Evolutionary conservation across 2,113 vertebrate genomes (phyloP).

Genomic region (Hemiscyllium ocellatum): DNA sequence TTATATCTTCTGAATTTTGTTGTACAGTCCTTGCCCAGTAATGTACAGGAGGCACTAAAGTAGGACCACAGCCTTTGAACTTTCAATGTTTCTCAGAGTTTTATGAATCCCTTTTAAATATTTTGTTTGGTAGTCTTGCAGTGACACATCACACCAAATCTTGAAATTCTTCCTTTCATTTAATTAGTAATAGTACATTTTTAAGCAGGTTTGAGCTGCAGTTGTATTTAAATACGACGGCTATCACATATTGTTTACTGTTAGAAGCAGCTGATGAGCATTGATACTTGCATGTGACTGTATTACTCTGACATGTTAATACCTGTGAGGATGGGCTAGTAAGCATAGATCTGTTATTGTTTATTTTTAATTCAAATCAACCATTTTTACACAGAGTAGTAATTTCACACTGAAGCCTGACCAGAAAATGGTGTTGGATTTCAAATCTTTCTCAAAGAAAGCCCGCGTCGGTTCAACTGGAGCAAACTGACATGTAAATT

Average conservation of each 20-base stretch:
- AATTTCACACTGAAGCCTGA: background rate
- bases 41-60: background rate
- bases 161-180: conserved; percentile 13
- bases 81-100: background rate
- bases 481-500: background rate
- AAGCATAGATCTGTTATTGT: background rate
- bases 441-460: background rate
- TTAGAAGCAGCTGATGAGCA: background rate
- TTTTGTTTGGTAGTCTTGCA: background rate
- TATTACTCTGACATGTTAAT: conserved; percentile 17
- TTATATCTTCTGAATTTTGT: background rate
- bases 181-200: background rate
- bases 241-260: background rate
- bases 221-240: background rate
- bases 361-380: background rate
- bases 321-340: background rate
- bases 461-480: background rate
- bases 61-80: background rate
- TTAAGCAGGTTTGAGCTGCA: background rate
- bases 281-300: background rate
- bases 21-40: background rate
- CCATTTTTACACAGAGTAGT: background rate
- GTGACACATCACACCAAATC: background rate
- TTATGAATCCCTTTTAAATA: background rate
- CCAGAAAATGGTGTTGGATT: background rate